These are phyloP conservation scores for Phyllopteryx taeniolatus DNA, from an alignment of 2,113 vertebrate species.

Conservation along the genomic window DNA sequence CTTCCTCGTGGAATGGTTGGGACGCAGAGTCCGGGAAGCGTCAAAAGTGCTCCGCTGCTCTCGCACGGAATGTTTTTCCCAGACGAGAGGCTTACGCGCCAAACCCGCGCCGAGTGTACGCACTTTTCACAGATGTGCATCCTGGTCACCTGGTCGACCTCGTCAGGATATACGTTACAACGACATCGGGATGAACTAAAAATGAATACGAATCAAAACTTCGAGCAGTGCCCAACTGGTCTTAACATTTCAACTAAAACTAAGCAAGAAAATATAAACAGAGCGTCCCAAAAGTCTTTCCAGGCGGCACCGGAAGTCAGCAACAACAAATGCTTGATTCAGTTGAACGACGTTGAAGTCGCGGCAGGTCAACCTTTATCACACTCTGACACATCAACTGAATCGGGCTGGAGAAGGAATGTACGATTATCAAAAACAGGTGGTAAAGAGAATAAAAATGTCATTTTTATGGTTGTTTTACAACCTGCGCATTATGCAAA, in stretches of 20 bases:
- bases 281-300: no score
- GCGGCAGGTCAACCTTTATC: no score
- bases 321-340: no score
- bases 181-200: conserved; percentile 35
- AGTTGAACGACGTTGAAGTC: no score
- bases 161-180: conserved; percentile 7
- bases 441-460: no score
- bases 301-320: no score
- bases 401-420: no score
- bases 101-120: neutral
- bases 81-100: neutral
- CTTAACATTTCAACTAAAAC: neutral
- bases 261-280: no score
- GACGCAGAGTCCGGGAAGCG: conserved; percentile 35
- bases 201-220: conserved; percentile 9
- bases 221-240: neutral
- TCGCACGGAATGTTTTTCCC: conserved; percentile 17
- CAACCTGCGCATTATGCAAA: no score
- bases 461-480: no score
- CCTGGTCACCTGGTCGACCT: conserved; percentile 31
- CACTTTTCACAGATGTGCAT: conserved; percentile 49
- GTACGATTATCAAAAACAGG: no score
- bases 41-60: conserved; percentile 11
- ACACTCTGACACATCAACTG: no score
- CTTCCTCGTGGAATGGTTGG: conserved; percentile 20